Percentiles rank a stretch among this genome's conserved stretches.
Conservation (phyloP, 2,113 vertebrate genomes). For the Chloropsis cyanopogon region DNA sequence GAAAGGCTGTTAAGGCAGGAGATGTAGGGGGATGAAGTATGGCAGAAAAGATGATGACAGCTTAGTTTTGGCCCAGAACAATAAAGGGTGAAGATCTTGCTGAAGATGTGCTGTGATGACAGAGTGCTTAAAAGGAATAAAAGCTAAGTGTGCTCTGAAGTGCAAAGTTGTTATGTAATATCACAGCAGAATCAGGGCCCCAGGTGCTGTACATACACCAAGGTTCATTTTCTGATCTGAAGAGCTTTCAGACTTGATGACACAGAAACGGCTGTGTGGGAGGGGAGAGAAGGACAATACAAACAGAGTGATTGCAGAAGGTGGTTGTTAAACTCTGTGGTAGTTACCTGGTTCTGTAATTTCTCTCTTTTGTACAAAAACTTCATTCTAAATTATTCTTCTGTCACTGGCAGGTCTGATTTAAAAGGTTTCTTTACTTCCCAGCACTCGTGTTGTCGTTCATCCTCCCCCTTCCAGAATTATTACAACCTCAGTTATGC, state of each 20-base stretch:
- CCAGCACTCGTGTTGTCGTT: background rate
- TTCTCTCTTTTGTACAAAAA: constrained; percentile 27
- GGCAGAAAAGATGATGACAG: constrained; percentile 29
- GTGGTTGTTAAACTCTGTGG: constrained; percentile 26
- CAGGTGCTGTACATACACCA: constrained; percentile 18
- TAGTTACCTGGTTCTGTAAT: background rate
- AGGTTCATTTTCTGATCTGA: constrained; percentile 52
- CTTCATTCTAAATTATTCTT: constrained; percentile 34
- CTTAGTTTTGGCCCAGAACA: constrained; percentile 55
- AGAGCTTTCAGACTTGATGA: constrained; percentile 54
- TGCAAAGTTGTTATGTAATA: constrained; percentile 48
- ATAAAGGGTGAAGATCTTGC: constrained; percentile 22
- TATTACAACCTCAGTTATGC: background rate
- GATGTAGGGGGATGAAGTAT: background rate
- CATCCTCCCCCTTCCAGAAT: background rate
- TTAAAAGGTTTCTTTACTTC: constrained; percentile 30
- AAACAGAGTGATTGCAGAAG: constrained; percentile 31
- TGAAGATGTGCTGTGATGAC: constrained; percentile 17
- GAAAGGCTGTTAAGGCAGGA: background rate
- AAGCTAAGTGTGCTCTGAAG: constrained; percentile 45
- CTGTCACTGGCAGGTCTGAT: constrained; percentile 11
- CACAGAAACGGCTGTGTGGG: background rate
- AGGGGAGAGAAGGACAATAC: constrained; percentile 34
- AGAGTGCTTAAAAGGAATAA: constrained; percentile 47
- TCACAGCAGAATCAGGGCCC: constrained; percentile 31